Evolutionary conservation across 2,113 vertebrate species (phyloP), one percentile per base, ranked within the genome.

Genomic region (Acrocephalus arundinaceus): DNA sequence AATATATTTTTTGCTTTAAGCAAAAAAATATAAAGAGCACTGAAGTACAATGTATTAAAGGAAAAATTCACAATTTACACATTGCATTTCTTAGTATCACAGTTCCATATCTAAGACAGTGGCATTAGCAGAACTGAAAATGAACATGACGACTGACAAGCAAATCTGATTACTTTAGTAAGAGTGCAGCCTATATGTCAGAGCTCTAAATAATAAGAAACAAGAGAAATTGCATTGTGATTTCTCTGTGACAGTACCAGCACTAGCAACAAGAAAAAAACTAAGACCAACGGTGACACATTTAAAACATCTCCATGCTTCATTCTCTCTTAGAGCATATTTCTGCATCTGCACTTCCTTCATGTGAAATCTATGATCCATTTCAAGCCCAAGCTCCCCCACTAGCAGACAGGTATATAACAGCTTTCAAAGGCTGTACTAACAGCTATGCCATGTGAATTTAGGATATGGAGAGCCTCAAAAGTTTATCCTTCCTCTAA

Each of bases 81-180:
- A 48, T 35, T 57, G 25, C 6, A 30, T 92, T 96, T 74, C 75
- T 45, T 37, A 85, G 49, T 41, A 84, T 74, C 57, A 67, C 48
- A 57, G 48, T 52, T 86, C 57, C 33, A 7, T 63, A 81, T 17
- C 27, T 71, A 85, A 82, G 68, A 87, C 49, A 46, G 21, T 31
- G 48, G n/a, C 48, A 93, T 51, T 85, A 94, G 23, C 39, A 89
- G 45, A 78, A 92, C 45, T 87, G 35, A 95, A 94, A 92, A 90
- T 45, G 3, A 61, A 90, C 2, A 4, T 41, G 31, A 87, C 17
- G 33, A 65, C 51, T 48, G 63, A 70, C 18, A 82, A 90, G 61
- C 27, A 89, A 90, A 62, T 41, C 39, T 21, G 13, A 71, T 87
- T 74, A 62, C 49, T 91, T 85, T 31, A 86, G 75, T 51, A 79